Conservation (phyloP, 1,140 invertebrate species). For the Apis mellifera region DNA sequence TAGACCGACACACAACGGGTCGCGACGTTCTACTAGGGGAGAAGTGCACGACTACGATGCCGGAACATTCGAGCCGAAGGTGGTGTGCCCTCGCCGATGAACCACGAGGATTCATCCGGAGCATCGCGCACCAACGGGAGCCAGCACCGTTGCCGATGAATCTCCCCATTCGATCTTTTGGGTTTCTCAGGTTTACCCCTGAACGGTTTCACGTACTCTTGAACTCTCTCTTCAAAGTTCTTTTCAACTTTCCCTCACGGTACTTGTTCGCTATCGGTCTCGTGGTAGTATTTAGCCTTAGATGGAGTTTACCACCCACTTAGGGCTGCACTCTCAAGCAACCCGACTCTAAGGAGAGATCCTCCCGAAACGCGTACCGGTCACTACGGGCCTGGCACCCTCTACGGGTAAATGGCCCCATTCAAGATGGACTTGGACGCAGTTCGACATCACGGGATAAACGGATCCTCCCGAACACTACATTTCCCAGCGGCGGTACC, state of each 20-base stretch:
- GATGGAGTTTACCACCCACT: neutral
- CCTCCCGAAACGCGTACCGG: too few relatives aligned
- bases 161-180: constrained; percentile 77
- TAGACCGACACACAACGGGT: neutral
- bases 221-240: constrained; percentile 11
- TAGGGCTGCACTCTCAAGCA: constrained; percentile 5
- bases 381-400: too few relatives aligned
- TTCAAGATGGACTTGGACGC: too few relatives aligned
- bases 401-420: too few relatives aligned
- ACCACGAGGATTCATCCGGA: neutral
- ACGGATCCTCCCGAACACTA: too few relatives aligned
- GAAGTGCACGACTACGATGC: neutral
- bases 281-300: constrained; percentile 3
- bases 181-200: constrained; percentile 8
- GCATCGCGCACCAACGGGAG: constrained; percentile 48
- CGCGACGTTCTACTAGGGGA: constrained; percentile 10
- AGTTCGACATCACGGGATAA: too few relatives aligned
- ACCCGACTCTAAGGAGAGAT: neutral
- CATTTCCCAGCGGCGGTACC: too few relatives aligned
- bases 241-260: constrained; percentile 20
- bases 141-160: constrained; percentile 65
- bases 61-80: neutral
- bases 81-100: neutral
- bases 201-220: constrained; percentile 2
- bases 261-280: constrained; percentile 24